A percentile compares a stretch with the other conserved stretches of the same genome.
Conservation (phyloP, 2,888 invertebrate genomes). For the Meloe dianella region DNA sequence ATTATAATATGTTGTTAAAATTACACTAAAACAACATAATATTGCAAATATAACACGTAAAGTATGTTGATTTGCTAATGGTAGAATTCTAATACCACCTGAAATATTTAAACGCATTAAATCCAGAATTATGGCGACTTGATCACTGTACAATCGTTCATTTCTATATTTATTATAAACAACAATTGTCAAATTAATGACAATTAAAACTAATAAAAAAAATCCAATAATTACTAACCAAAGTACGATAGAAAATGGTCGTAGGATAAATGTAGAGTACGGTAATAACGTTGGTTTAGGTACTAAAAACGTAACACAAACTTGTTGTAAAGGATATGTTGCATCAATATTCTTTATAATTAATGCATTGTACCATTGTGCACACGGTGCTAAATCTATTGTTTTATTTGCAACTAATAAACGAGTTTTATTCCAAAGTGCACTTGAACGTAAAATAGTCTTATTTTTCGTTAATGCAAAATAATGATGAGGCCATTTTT, state of each 20-base stretch:
- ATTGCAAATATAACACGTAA: constrained; percentile 28
- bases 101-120: not conserved
- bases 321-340: constrained; percentile 38
- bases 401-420: constrained; percentile 30
- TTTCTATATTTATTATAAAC: not conserved
- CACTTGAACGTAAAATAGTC: constrained; percentile 16
- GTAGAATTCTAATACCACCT: constrained; percentile 8
- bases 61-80: constrained; percentile 11
- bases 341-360: constrained; percentile 28
- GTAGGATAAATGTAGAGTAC: constrained; percentile 40
- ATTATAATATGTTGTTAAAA: constrained; percentile 37
- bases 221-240: constrained; percentile 20
- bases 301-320: constrained; percentile 45
- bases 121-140: not conserved
- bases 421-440: constrained; percentile 32
- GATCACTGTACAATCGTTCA: not conserved
- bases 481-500: constrained; percentile 35
- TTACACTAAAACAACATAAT: constrained; percentile 28
- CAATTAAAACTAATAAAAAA: constrained; percentile 4
- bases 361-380: constrained; percentile 36
- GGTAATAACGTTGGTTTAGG: constrained; percentile 46
- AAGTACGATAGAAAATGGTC: constrained; percentile 36
- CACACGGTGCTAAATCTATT: constrained; percentile 42
- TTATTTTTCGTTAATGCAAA: constrained; percentile 16
- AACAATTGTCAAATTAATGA: not conserved